Conservation (phyloP, 2,888 invertebrate species). For the Spialia ferax region DNA sequence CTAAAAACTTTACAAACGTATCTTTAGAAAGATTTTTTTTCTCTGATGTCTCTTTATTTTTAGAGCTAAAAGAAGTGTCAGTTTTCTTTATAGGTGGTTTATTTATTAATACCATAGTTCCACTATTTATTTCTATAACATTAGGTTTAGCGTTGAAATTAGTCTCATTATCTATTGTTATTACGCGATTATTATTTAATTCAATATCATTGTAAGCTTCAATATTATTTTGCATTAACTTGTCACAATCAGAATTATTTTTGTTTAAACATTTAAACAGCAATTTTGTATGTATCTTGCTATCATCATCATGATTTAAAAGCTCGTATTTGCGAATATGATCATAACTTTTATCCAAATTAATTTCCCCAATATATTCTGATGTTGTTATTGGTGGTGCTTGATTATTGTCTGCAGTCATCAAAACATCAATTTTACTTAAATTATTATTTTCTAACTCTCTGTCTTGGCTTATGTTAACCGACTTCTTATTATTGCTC, state of each 20-base stretch:
- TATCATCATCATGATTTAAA: constrained; percentile 12
- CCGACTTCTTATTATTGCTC: constrained; percentile 24
- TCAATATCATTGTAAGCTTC: constrained; percentile 20
- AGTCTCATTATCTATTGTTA: background rate
- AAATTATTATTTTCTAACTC: background rate
- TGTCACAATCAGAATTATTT: constrained; percentile 51
- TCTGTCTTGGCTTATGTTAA: constrained; percentile 15
- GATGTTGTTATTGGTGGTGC: constrained; percentile 55
- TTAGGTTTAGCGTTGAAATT: background rate
- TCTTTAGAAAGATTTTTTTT: constrained; percentile 47
- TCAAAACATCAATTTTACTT: constrained; percentile 8
- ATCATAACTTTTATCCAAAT: constrained; percentile 70
- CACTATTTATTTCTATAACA: background rate
- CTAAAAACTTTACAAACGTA: constrained; percentile 70
- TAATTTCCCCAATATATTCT: constrained; percentile 67
- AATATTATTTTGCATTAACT: constrained; percentile 38
- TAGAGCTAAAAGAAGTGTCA: background rate
- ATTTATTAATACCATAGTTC: constrained; percentile 5
- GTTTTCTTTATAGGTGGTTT: background rate
- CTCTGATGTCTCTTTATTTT: constrained; percentile 23
- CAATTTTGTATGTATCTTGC: constrained; percentile 25
- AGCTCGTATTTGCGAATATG: constrained; percentile 54
- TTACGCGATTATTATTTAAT: constrained; percentile 29
- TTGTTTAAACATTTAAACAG: constrained; percentile 53
- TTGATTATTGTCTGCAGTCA: constrained; percentile 38